These are phyloP conservation scores for Poeciliopsis prolifica DNA, from an alignment of 2,113 vertebrate species.

Conservation along the genomic window DNA sequence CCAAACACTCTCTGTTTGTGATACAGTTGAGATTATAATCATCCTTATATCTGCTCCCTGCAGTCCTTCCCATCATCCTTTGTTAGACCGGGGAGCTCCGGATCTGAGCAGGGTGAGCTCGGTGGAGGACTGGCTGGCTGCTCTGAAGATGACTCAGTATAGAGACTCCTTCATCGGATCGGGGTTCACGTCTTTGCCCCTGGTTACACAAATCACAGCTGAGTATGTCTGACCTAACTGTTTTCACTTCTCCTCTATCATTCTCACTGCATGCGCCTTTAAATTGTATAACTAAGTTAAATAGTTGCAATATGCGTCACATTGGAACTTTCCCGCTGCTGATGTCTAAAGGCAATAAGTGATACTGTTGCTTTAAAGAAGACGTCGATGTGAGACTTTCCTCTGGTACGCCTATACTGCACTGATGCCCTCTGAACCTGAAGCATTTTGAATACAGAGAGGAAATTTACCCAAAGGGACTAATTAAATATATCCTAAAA, in stretches of 20 bases:
- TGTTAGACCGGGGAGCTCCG: conserved; percentile 91
- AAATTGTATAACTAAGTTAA: background rate
- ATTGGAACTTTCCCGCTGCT: background rate
- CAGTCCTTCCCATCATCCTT: conserved; percentile 93
- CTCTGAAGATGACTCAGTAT: conserved; percentile 98
- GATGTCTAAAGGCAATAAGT: conserved; percentile 5
- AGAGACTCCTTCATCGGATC: conserved; percentile 94
- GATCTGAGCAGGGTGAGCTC: conserved; percentile 94
- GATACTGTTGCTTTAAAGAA: background rate
- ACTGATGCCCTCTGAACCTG: conserved; percentile 5
- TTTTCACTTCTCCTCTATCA: conserved; percentile 12
- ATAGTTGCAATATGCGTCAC: background rate
- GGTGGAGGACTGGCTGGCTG: conserved; percentile 96
- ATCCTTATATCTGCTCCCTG: background rate
- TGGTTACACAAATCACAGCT: conserved; percentile 76
- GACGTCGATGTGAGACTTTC: background rate
- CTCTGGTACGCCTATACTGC: background rate
- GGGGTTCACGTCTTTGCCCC: conserved; percentile 85
- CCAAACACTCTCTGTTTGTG: conserved; percentile 4
- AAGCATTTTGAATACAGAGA: conserved; percentile 22
- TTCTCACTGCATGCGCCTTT: background rate
- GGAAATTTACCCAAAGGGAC: conserved; percentile 26
- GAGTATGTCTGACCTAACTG: conserved; percentile 66
- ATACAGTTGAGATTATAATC: background rate
- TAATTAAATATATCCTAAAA: conserved; percentile 47